Conservation (phyloP, 2,888 invertebrate genomes). For the Chrysolina americana region DNA sequence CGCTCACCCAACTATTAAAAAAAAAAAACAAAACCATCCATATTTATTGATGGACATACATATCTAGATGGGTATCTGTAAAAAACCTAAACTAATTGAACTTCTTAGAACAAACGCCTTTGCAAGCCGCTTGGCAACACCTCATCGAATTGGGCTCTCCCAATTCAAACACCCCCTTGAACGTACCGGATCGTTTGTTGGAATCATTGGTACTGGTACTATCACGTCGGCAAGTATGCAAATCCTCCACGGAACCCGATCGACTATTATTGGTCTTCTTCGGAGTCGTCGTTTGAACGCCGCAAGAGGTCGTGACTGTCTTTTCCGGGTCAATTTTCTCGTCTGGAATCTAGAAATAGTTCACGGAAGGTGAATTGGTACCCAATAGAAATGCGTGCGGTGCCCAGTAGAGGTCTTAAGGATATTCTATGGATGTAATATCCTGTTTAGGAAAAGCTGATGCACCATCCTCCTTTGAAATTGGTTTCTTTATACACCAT, state of each 20-base stretch:
- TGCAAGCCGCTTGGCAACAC: background rate
- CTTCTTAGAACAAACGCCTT: background rate
- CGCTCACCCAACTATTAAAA: background rate
- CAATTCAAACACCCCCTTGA: conserved; percentile 23
- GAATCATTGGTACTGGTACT: conserved; percentile 5
- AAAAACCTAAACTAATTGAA: background rate
- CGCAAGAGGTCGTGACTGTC: background rate
- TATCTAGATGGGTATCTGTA: background rate
- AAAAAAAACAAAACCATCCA: background rate
- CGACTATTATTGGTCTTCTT: background rate
- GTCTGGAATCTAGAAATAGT: conserved; percentile 9
- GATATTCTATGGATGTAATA: no score
- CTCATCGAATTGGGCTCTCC: background rate
- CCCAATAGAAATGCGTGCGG: no score
- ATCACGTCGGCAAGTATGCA: background rate
- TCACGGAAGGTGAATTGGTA: background rate
- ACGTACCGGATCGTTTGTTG: conserved; percentile 24
- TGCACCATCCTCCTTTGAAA: no score
- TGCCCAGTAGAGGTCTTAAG: no score
- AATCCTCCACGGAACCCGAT: background rate
- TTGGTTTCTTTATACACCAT: no score
- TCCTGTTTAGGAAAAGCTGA: no score
- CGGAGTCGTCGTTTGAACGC: background rate
- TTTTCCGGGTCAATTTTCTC: conserved; percentile 25
- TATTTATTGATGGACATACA: background rate